Evolutionary conservation across 2,797 vertebrate genomes (phyloP), one percentile per base, ranked within the genome.

Genomic region (Acridotheres tristis): DNA sequence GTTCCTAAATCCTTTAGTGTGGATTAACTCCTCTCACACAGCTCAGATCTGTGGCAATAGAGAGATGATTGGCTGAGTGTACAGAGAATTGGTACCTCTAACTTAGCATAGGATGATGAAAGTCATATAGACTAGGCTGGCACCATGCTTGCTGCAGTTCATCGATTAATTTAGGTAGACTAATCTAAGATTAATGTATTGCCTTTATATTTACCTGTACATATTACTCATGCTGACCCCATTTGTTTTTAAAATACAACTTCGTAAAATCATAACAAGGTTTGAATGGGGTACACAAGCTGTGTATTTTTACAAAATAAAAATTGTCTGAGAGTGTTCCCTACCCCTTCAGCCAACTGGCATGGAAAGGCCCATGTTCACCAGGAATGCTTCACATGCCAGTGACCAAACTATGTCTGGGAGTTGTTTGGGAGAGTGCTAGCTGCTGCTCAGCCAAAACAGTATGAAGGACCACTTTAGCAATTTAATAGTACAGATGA

Each of bases 391-490:
- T 91, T 47, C 36, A 47, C 51, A 25, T 86, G 85, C 73, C 76
- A 83, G 54, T 54, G 62, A 89, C 76, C 82, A 88, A 68, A 80
- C 54, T 66, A 66, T 68, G 73, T 78, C 93, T 93, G 62, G 26
- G 58, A 90, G 50, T 43, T 67, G 29, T 90, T 81, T 76, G 69
- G 69, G 85, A 94, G 79, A 88, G 47, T 55, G 27, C 43, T 89
- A 57, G 72, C 3, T 80, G 88, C 79, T 86, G 72, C 57, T 85
- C 57, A 47, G 94, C 91, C 94, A 95, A 92, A 95, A 89, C 10
- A 6, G 54, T 93, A 74, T 89, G 79, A 94, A 95, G 69, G 50
- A 80, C 73, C 87, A 89, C 89, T 80, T 92, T 2, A 94, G 87
- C 58, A 80, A 68, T 83, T 88, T 85, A 88, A 74, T 47, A 94